Conservation (phyloP, 2,888 invertebrate genomes). For the Auanema freiburgensis region DNA sequence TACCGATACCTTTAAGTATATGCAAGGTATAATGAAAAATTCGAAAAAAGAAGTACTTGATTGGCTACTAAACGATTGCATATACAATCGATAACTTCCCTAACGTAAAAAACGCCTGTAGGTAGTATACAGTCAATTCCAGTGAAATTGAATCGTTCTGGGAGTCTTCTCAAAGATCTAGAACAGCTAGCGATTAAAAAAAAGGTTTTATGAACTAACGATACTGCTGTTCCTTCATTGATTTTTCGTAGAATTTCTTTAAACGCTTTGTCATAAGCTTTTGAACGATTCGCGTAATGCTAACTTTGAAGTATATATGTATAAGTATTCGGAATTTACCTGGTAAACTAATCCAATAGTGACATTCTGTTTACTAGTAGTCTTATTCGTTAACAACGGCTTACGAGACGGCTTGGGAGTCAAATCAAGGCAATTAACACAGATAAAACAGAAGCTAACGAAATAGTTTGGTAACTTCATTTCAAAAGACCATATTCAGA, state of each 20-base stretch:
- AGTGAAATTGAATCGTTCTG: conserved; percentile 42
- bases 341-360: background rate
- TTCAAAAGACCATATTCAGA: too few species aligned
- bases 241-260: conserved; percentile 52
- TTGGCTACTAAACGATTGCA: conserved; percentile 51
- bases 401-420: too few species aligned
- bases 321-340: background rate
- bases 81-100: conserved; percentile 58
- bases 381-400: background rate
- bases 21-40: background rate
- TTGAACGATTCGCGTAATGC: conserved; percentile 49
- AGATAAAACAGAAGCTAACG: too few species aligned
- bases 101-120: conserved; percentile 55
- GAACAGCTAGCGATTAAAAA: background rate
- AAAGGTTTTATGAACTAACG: conserved; percentile 38
- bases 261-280: conserved; percentile 56
- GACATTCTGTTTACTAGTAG: background rate
- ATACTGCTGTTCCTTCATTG: conserved; percentile 44
- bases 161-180: conserved; percentile 47
- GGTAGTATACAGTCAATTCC: conserved; percentile 58
- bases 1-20: conserved; percentile 38
- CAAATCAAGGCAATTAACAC: too few species aligned
- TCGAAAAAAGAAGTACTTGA: conserved; percentile 12
- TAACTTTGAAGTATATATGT: conserved; percentile 10
- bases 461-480: too few species aligned